These are phyloP conservation scores for Pelobates fuscus DNA, from an alignment of 2,113 vertebrate species.

Conservation along the genomic window DNA sequence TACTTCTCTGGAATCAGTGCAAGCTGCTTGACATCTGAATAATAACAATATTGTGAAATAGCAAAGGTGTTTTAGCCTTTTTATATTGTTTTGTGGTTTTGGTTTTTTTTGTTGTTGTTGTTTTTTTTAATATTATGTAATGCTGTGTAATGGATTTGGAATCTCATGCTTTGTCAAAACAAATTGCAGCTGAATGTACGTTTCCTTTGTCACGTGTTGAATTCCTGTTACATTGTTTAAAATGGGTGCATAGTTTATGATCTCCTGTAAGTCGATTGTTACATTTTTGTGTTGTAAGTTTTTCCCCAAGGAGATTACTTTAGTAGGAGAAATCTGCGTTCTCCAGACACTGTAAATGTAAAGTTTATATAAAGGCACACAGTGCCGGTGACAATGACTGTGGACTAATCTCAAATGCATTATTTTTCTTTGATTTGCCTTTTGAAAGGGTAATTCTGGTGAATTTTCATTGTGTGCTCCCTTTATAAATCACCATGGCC, in stretches of 20 bases:
- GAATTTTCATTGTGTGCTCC: conserved; percentile 73
- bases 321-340: conserved; percentile 64
- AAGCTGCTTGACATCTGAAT: conserved; percentile 54
- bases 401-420: conserved; percentile 65
- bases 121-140: conserved; percentile 61
- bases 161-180: conserved; percentile 69
- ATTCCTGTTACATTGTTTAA: conserved; percentile 64
- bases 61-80: conserved; percentile 71
- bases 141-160: conserved; percentile 70
- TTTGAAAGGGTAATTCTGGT: conserved; percentile 74
- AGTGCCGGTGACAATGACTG: conserved; percentile 71
- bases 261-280: conserved; percentile 69
- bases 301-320: conserved; percentile 59
- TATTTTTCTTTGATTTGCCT: conserved; percentile 62
- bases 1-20: conserved; percentile 55
- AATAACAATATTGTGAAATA: conserved; percentile 59
- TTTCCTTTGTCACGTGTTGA: conserved; percentile 66
- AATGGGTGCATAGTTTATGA: conserved; percentile 66
- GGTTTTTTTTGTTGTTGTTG: conserved; percentile 54
- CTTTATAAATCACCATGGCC: conserved; percentile 81
- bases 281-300: conserved; percentile 67
- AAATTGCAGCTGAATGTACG: conserved; percentile 69
- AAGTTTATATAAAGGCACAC: conserved; percentile 66
- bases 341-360: conserved; percentile 62
- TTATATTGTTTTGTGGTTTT: conserved; percentile 62